Percentiles rank a stretch among this genome's conserved stretches.
Conservation (phyloP, 2,113 vertebrate genomes). For the Tichodroma muraria region DNA sequence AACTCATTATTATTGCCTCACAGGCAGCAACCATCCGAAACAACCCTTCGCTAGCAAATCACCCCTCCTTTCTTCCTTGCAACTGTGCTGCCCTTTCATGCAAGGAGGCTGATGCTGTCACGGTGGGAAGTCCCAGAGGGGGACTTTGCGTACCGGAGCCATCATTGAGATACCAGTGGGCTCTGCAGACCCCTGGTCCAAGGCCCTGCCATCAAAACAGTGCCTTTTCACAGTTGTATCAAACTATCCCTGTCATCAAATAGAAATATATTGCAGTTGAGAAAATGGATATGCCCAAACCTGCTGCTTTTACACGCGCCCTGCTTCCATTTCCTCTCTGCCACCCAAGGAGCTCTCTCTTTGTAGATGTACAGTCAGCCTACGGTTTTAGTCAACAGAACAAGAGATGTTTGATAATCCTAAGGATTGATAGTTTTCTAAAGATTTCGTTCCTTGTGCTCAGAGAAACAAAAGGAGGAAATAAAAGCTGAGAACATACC, state of each 20-base stretch:
- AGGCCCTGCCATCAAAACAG: neutral
- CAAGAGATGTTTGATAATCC: neutral
- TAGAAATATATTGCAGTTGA: neutral
- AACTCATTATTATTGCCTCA: neutral
- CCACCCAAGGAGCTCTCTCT: neutral
- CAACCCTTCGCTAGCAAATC: accelerated
- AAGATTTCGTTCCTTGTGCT: neutral
- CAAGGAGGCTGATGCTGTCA: neutral
- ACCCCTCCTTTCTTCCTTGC: neutral
- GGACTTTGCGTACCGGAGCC: neutral
- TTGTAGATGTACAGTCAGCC: neutral
- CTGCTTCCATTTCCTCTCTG: neutral
- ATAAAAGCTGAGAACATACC: neutral
- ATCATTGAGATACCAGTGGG: neutral
- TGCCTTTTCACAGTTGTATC: accelerated
- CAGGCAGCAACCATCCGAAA: neutral
- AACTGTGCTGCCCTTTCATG: neutral
- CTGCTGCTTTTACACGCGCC: neutral
- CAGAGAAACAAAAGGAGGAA: neutral
- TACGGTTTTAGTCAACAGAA: neutral
- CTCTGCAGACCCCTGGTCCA: neutral
- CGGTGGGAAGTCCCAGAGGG: neutral
- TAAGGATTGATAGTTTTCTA: neutral
- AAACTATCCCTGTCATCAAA: neutral
- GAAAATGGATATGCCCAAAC: neutral